phyloP scores from a whole-genome alignment of 1,140 invertebrate genomes.

The Glomeris maerens region DNA sequence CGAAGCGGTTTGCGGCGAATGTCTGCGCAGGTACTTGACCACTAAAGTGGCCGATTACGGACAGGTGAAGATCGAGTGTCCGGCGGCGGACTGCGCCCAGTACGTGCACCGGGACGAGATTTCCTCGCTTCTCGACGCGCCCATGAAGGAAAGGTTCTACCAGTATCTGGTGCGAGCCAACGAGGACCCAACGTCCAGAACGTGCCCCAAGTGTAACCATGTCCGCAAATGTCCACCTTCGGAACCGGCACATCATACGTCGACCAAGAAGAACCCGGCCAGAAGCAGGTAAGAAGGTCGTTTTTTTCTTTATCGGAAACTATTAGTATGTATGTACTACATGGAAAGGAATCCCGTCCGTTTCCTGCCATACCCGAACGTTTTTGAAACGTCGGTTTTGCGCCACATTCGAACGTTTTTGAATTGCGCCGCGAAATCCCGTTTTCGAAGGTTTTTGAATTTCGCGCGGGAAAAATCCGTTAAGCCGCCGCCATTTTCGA shows the following conservation, averaged over 20 bases:
- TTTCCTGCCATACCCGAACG: no score
- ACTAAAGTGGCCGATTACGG: slow-evolving; percentile 25
- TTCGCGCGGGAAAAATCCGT: no score
- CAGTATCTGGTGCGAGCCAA: slow-evolving; percentile 30
- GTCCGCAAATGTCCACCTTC: slow-evolving; percentile 8
- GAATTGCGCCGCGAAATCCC: no score
- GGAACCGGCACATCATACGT: background rate
- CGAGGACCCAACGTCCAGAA: slow-evolving; percentile 28
- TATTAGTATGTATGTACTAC: no score
- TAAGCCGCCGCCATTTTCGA: no score
- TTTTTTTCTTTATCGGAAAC: no score
- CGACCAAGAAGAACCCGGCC: slow-evolving; percentile 15
- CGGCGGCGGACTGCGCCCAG: slow-evolving; percentile 23
- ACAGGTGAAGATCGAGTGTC: slow-evolving; percentile 28
- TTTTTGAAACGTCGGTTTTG: no score
- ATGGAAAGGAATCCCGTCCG: no score
- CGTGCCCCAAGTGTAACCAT: slow-evolving; percentile 32
- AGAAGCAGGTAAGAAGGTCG: slow-evolving; percentile 13
- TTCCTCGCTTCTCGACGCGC: slow-evolving; percentile 19
- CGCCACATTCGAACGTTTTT: no score
- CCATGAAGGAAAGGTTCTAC: slow-evolving; percentile 28
- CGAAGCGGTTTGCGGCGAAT: slow-evolving; percentile 27
- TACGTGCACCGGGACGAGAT: slow-evolving; percentile 31
- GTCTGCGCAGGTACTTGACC: slow-evolving; percentile 25
- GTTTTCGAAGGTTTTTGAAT: no score